Conservation (phyloP, 2,113 vertebrate genomes). For the Rafetus swinhoei region DNA sequence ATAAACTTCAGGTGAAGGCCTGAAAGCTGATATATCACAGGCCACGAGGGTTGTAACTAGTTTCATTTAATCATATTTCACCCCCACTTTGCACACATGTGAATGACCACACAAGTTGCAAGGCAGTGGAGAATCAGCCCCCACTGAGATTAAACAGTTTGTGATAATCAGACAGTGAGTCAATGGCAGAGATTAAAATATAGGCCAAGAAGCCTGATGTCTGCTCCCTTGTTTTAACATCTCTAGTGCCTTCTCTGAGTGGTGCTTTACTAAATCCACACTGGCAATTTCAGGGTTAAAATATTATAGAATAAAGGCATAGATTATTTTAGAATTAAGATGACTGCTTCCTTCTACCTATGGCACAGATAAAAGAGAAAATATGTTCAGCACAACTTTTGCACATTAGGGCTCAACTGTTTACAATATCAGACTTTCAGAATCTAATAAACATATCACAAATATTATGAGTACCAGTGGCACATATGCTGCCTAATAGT, state of each 20-base stretch:
- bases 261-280: not conserved
- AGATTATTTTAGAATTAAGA: not conserved
- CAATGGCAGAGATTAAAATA: not conserved
- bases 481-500: not conserved
- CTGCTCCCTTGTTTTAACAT: not conserved
- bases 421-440: not conserved
- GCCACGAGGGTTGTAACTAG: not conserved
- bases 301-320: not conserved
- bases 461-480: not conserved
- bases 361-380: not conserved
- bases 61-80: not conserved
- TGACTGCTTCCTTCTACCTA: rapidly evolving
- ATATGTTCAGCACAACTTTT: not conserved
- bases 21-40: not conserved
- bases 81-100: rapidly evolving
- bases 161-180: not conserved
- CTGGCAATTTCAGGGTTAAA: not conserved
- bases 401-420: not conserved
- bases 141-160: not conserved
- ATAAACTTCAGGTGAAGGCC: not conserved
- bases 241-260: not conserved
- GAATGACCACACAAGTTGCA: rapidly evolving
- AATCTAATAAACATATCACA: not conserved
- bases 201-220: not conserved
- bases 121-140: not conserved